phyloP scores from a whole-genome alignment of 1,140 invertebrate species.

The Rhizoglyphus robini region DNA sequence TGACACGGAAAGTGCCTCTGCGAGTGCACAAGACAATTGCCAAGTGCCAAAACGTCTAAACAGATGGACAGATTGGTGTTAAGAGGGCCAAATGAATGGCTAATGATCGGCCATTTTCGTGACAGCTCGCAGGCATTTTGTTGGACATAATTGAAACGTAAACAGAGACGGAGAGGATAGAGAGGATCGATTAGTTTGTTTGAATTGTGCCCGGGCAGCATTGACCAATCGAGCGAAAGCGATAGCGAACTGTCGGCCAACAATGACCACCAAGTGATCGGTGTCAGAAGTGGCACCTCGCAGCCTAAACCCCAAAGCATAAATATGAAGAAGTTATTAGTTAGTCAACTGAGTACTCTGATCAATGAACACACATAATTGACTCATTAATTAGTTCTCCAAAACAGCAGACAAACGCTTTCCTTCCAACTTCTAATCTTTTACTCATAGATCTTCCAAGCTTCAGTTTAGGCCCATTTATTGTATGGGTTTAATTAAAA shows the following conservation, averaged over 20 bases:
- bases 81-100: slow-evolving; percentile 7
- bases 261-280: neutral
- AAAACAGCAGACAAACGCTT: too few species aligned
- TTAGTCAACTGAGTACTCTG: neutral
- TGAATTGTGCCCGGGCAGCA: neutral
- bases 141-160: slow-evolving; percentile 6
- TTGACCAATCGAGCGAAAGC: too few species aligned
- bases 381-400: too few species aligned
- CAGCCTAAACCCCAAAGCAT: neutral
- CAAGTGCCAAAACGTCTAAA: too few species aligned
- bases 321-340: neutral
- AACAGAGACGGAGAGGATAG: neutral
- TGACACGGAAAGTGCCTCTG: neutral
- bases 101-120: slow-evolving; percentile 14
- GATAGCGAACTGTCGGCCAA: too few species aligned
- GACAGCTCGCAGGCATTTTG: neutral
- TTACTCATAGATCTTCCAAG: too few species aligned
- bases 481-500: too few species aligned
- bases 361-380: too few species aligned
- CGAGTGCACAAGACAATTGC: too few species aligned
- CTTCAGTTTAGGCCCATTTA: too few species aligned
- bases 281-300: slow-evolving; percentile 10
- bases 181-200: neutral
- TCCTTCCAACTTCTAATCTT: too few species aligned
- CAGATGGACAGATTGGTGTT: slow-evolving; percentile 14